These are phyloP conservation scores for Neoniphon sammara DNA, from an alignment of 2,797 vertebrate genomes.

Conservation along the genomic window DNA sequence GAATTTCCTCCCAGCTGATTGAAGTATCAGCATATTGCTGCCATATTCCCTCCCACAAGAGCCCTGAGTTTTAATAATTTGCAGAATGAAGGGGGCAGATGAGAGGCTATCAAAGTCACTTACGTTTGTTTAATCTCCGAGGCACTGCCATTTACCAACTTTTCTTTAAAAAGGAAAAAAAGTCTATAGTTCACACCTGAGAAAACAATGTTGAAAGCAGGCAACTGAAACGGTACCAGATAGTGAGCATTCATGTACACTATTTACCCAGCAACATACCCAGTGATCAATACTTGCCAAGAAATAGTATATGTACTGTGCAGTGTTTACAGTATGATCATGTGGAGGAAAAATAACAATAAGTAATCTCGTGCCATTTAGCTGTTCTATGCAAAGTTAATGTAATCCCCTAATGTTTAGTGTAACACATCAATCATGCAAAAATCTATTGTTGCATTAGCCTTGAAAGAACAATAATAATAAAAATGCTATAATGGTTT, in stretches of 20 bases:
- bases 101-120: slow-evolving; percentile 70
- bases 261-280: slow-evolving; percentile 40
- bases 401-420: slow-evolving; percentile 90
- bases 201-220: slow-evolving; percentile 39
- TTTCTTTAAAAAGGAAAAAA: slow-evolving; percentile 52
- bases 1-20: slow-evolving; percentile 83
- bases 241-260: slow-evolving; percentile 34
- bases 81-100: slow-evolving; percentile 67
- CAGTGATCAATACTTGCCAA: slow-evolving; percentile 78
- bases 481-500: slow-evolving; percentile 90
- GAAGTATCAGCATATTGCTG: slow-evolving; percentile 84
- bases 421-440: slow-evolving; percentile 88
- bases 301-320: slow-evolving; percentile 80
- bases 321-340: slow-evolving; percentile 79
- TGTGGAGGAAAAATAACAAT: slow-evolving; percentile 84
- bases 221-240: slow-evolving; percentile 38
- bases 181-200: slow-evolving; percentile 47
- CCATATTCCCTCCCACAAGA: slow-evolving; percentile 78
- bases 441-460: slow-evolving; percentile 91
- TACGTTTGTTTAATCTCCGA: slow-evolving; percentile 72
- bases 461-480: slow-evolving; percentile 91
- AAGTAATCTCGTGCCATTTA: slow-evolving; percentile 87
- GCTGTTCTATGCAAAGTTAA: slow-evolving; percentile 88
- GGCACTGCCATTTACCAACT: slow-evolving; percentile 64
- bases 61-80: slow-evolving; percentile 76